Base-by-base conservation (phyloP, 2,113 vertebrate species). In the Microcebus tavaratra region DNA sequence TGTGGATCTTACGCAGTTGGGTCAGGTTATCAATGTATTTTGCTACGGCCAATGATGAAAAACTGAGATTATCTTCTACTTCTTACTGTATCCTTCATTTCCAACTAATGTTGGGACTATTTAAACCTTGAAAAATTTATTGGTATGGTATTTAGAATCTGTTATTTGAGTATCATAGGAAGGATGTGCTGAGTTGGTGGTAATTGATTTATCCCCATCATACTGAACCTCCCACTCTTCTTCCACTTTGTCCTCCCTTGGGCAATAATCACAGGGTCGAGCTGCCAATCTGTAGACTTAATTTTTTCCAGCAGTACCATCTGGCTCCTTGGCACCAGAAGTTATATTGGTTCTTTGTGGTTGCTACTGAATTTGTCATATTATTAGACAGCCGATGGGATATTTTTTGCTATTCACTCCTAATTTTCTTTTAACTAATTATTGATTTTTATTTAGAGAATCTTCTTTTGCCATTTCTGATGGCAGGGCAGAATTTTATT, bases 251-350 rank as follows among this genome's bases (percentile, higher is more conserved):
- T 97, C 98, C 96, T 99, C 99, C 99, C 98, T 96, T 98, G 99
- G 98, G 99, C 98, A 98, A 95, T 98, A 98, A 98, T 98, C 98
- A 98, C 97, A 98, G 98, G 97, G 98, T 98, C 93, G 98, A 98
- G 98, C 98, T 99, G 98, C 98, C 98, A 98, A 98, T 98, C 98
- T 98, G 98, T 98, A 98, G 98, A 98, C 98, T 98, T 98, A 99
- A 98, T 99, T 99, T 99, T 97, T 98, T 99, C 98, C 98, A 98
- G 98, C 97, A 98, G 98, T 98, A 97, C 98, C 99, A 99, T 99
- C 99, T 99, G 99, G 98, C 98, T 98, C 55, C 98, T 98, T 99
- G 99, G 98, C 99, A 99, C 98, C 98, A 97, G 97, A 98, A 98
- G 96, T 98, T 98, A 96, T 88, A 97, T 96, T 98, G 97, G 97